Base-by-base conservation (phyloP, 1,140 invertebrate species). In the Ostrea denselamellosa region DNA sequence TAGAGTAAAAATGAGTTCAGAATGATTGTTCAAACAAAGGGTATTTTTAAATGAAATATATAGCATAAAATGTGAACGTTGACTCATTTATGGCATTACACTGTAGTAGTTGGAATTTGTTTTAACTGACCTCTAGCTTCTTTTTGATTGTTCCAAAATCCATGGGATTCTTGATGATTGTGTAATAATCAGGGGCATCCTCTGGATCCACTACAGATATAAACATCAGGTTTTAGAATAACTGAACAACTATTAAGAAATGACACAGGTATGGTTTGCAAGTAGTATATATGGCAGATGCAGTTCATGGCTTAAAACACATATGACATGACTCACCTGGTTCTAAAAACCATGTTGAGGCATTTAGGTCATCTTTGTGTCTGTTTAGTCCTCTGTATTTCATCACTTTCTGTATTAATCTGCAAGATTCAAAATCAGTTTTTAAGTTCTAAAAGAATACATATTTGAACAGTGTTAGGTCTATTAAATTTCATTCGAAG, bases 271-370 rank as follows among this genome's bases (percentile, higher is more conserved):
- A 5, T 44, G 5, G 34, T 44, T 44, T 44, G 34, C 34, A 44
- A 44, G 2, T 44, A 44, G 34, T 1, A 44, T 44, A 44, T 44
- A 44, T 44, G 34, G 34, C 34, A 44, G 34, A 44, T 44, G 34
- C 34, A 44, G 34, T 44, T 44, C 34, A 44, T 44, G 34, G 34
- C 34, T n/a, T 44, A 44, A 44, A 44, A 1, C 34, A 44, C 34
- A 44, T 44, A 44, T 44, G 5, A 44, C 34, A 44, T 44, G 34
- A 83, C 82, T 88, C 85, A 94, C 94, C 94, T 91, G 94, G 94
- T 85, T 92, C 90, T 82, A 92, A 90, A 89, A 95, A 95, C 94
- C 94, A 95, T 82, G 94, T 92, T 28, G 94, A 92, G 51, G 94
- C 94, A 92, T 93, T 93, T 9, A 94, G 84, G 65, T 95, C 94